These are phyloP conservation scores for Pachypanchax playfairii DNA, from an alignment of 2,113 vertebrate species.

Conservation along the genomic window DNA sequence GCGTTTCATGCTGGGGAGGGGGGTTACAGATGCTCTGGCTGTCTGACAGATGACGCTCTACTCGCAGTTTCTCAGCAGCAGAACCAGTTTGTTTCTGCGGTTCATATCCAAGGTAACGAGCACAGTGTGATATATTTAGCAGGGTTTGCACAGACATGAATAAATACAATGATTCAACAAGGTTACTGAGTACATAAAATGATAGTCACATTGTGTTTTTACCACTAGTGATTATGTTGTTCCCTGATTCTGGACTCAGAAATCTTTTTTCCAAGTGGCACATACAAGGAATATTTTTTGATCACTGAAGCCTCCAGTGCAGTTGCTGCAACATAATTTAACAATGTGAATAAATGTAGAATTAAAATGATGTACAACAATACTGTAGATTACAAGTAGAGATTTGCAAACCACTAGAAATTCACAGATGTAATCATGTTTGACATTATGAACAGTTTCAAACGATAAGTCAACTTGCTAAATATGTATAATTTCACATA, in stretches of 20 bases:
- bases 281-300: background rate
- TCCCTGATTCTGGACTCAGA: background rate
- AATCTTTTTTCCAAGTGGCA: background rate
- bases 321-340: background rate
- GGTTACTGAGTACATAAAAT: constrained; percentile 20
- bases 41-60: constrained; percentile 50
- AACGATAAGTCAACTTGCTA: no score
- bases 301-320: background rate
- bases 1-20: constrained; percentile 27
- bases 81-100: constrained; percentile 39
- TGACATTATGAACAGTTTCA: no score
- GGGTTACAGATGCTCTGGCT: constrained; percentile 40
- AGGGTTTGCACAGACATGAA: constrained; percentile 27
- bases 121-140: constrained; percentile 40
- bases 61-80: constrained; percentile 66
- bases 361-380: no score
- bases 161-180: constrained; percentile 23
- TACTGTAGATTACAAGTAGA: no score
- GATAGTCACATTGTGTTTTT: background rate
- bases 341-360: background rate
- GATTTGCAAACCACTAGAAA: no score
- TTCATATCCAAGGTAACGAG: constrained; percentile 57
- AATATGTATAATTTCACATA: no score
- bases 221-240: background rate
- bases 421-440: no score